A percentile compares a stretch with the other conserved stretches of the same genome.
Conservation (phyloP, 2,113 vertebrate species). For the cattle (Bos taurus) region DNA sequence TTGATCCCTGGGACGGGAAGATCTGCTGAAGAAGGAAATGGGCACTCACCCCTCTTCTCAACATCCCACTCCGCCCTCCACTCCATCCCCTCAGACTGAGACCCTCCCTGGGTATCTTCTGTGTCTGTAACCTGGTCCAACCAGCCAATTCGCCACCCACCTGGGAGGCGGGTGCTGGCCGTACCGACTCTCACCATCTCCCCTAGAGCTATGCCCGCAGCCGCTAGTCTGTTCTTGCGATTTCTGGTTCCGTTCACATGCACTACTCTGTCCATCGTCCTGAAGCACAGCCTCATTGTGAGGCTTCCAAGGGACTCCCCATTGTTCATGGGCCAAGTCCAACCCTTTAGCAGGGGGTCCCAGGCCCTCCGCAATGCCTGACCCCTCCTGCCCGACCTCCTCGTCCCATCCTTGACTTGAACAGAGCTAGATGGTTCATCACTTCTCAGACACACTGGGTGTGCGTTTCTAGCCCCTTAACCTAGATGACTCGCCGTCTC, state of each 20-base stretch:
- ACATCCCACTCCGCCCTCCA: not conserved
- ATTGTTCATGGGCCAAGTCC: not conserved
- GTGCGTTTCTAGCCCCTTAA: not conserved
- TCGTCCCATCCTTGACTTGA: not conserved
- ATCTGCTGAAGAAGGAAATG: not conserved
- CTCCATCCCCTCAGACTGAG: not conserved
- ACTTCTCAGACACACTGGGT: not conserved
- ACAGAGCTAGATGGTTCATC: not conserved
- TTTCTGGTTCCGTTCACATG: not conserved
- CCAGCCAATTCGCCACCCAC: not conserved
- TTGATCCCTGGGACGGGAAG: not conserved
- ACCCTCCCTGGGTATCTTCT: not conserved
- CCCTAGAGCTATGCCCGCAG: rapidly evolving
- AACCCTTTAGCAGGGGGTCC: not conserved
- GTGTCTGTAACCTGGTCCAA: not conserved
- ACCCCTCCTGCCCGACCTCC: not conserved
- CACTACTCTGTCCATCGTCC: not conserved
- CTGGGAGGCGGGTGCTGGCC: not conserved
- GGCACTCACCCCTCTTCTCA: not conserved
- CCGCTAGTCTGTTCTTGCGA: too few species aligned
- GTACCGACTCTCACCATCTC: not conserved
- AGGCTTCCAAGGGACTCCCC: not conserved
- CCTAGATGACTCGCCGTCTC: not conserved
- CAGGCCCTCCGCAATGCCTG: not conserved
- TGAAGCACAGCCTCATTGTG: not conserved